A percentile compares a stretch with the other conserved stretches of the same genome.
Conservation (phyloP, 2,113 vertebrate species). For the Tylochromis polylepis region DNA sequence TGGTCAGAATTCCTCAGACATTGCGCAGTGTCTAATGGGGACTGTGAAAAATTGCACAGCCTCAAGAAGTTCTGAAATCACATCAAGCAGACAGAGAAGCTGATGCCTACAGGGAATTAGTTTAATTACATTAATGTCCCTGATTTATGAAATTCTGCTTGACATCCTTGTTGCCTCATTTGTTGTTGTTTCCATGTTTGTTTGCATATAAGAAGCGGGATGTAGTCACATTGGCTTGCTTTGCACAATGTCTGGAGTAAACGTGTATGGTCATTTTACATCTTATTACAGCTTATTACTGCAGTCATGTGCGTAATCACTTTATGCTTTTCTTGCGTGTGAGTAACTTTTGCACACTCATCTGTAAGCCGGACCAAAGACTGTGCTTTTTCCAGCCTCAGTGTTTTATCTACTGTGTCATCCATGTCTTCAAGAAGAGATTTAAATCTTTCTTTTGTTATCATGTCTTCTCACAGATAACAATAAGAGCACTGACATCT, state of each 20-base stretch:
- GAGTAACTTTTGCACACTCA: constrained; percentile 57
- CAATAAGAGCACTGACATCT: constrained; percentile 1
- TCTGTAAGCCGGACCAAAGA: constrained; percentile 12
- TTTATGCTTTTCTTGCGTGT: constrained; percentile 49
- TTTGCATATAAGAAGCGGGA: constrained; percentile 35
- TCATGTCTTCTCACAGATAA: background rate
- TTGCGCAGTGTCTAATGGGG: background rate
- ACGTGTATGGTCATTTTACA: constrained; percentile 50
- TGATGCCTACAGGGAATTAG: constrained; percentile 37
- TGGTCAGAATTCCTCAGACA: constrained; percentile 1
- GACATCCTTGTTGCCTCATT: constrained; percentile 50
- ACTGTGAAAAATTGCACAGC: constrained; percentile 24
- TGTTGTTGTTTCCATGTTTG: constrained; percentile 40
- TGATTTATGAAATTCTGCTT: constrained; percentile 50
- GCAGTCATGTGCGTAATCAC: constrained; percentile 64
- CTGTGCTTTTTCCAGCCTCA: constrained; percentile 4
- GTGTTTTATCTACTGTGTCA: constrained; percentile 32
- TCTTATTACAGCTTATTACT: constrained; percentile 60
- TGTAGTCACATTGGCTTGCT: constrained; percentile 26
- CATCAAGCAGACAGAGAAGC: constrained; percentile 42
- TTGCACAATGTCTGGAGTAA: constrained; percentile 31
- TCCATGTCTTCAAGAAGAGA: constrained; percentile 7
- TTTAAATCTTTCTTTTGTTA: constrained; percentile 30
- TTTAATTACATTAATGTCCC: constrained; percentile 61
- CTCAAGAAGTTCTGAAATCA: constrained; percentile 39